phyloP scores from a whole-genome alignment of 2,888 invertebrate genomes.

The Ernsta delagoae region DNA sequence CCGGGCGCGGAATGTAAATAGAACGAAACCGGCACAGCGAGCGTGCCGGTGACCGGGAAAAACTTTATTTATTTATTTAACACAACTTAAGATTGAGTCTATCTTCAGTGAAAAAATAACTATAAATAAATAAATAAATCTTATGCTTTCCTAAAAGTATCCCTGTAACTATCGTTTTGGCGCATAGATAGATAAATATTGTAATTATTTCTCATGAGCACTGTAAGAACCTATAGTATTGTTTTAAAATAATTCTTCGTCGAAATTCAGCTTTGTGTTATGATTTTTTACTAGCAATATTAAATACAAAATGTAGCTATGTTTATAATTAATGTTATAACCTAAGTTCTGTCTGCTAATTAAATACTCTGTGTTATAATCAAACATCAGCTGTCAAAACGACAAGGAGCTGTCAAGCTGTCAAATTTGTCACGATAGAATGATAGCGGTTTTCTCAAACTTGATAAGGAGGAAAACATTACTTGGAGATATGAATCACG shows the following conservation, averaged over 20 bases:
- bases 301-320: background rate
- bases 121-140: no score
- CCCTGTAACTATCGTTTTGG: no score
- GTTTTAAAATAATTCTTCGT: no score
- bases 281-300: no score
- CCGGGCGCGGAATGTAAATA: conserved; percentile 65
- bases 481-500: conserved; percentile 21
- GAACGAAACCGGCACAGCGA: conserved; percentile 62
- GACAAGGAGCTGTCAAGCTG: conserved; percentile 67
- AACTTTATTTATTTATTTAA: conserved; percentile 57
- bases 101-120: no score
- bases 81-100: conserved; percentile 8
- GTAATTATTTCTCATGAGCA: no score
- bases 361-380: conserved; percentile 30
- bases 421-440: conserved; percentile 63
- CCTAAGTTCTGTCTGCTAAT: conserved; percentile 8
- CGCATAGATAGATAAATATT: no score
- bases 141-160: no score
- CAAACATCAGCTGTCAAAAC: conserved; percentile 59
- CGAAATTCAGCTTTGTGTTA: no score
- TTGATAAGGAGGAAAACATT: conserved; percentile 42
- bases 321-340: background rate
- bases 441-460: conserved; percentile 46
- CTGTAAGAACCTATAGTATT: no score
- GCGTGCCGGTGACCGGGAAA: conserved; percentile 48